Evolutionary conservation across 2,797 vertebrate species (phyloP).

Genomic region (Momotus momota): DNA sequence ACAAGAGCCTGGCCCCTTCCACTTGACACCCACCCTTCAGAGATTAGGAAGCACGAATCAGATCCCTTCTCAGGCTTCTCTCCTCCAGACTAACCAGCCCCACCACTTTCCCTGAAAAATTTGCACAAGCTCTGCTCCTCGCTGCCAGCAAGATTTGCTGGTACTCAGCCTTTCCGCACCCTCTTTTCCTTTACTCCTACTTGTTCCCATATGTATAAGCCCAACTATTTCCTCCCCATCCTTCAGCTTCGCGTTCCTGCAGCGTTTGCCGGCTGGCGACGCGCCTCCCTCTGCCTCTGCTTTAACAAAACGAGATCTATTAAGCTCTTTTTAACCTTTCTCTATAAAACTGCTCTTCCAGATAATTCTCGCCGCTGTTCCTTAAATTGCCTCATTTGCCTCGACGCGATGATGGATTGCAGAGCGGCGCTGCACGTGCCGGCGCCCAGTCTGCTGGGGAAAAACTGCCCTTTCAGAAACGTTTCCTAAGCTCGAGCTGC

Average conservation of each 20-base stretch:
- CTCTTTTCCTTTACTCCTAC: slow-evolving; percentile 27
- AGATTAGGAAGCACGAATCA: no score
- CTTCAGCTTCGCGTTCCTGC: slow-evolving; percentile 34
- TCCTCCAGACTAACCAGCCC: background rate
- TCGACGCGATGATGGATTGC: background rate
- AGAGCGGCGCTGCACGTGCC: background rate
- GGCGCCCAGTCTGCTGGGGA: background rate
- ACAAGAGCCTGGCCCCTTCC: no score
- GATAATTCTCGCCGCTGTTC: slow-evolving; percentile 14
- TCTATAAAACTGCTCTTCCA: slow-evolving; percentile 7
- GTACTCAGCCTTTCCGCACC: background rate
- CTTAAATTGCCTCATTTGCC: slow-evolving; percentile 30
- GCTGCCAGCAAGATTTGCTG: slow-evolving; percentile 13
- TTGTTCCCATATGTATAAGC: slow-evolving; percentile 6
- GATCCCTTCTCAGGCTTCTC: no score
- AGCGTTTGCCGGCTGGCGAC: background rate
- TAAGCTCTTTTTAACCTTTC: slow-evolving; percentile 35
- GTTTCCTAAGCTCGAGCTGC: slow-evolving; percentile 27
- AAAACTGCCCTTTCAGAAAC: slow-evolving; percentile 2
- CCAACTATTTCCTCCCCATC: slow-evolving; percentile 3
- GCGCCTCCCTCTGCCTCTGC: background rate
- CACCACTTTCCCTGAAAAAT: background rate
- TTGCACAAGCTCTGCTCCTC: background rate
- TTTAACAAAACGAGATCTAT: background rate
- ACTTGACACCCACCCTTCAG: no score